Percentiles rank a stretch among this genome's conserved stretches.
Evolutionary conservation across 2,113 vertebrate genomes (phyloP).

Genomic region (Camelus bactrianus): DNA sequence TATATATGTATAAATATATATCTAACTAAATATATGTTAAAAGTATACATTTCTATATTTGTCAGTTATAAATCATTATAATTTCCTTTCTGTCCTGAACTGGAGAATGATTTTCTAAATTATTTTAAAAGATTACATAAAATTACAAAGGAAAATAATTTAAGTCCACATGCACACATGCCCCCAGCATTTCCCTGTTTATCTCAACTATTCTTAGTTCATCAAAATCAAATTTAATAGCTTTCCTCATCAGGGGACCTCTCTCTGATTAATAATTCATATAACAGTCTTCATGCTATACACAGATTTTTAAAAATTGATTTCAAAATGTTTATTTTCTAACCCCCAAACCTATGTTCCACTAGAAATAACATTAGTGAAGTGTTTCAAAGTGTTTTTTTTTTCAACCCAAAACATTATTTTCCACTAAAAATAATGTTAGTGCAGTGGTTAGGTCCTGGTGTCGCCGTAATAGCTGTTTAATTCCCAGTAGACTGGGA

Average conservation of each 20-base stretch:
- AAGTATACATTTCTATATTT: neutral
- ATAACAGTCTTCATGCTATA: neutral
- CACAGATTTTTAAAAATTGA: slow-evolving; percentile 29
- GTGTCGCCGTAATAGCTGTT: neutral
- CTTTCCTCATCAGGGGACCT: neutral
- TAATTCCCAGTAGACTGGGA: neutral
- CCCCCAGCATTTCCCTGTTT: neutral
- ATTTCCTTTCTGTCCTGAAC: neutral
- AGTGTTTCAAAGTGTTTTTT: neutral
- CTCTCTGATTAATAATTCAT: neutral
- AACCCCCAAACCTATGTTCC: neutral
- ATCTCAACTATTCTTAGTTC: neutral
- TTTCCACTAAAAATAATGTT: neutral
- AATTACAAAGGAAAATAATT: neutral
- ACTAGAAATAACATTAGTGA: neutral
- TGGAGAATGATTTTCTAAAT: neutral
- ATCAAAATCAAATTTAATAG: neutral
- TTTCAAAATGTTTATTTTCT: neutral
- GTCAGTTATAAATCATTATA: neutral
- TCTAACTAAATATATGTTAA: neutral
- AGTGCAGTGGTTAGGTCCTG: neutral
- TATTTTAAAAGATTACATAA: neutral
- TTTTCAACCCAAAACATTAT: neutral
- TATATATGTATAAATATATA: neutral
- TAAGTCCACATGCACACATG: neutral